Evolutionary conservation across 2,113 vertebrate genomes (phyloP).

Genomic region (Mandrillus leucophaeus): DNA sequence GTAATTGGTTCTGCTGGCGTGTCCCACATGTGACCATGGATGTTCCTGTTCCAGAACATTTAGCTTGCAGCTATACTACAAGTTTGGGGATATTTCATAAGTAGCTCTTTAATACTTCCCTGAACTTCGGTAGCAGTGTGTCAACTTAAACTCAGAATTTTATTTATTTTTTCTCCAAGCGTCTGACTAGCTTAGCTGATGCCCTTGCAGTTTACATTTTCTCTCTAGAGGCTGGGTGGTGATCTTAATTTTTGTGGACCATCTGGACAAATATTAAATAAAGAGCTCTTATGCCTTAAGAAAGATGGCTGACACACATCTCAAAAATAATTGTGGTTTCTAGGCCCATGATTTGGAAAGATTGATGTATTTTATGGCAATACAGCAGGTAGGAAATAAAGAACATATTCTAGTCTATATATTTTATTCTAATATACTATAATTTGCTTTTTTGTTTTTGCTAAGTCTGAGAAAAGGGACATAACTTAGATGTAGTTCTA

Average conservation of each 20-base stretch:
- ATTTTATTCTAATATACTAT: not conserved
- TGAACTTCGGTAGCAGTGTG: not conserved
- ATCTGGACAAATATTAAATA: conserved; percentile 2
- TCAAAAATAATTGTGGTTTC: not conserved
- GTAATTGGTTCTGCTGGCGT: not conserved
- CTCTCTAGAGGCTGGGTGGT: not conserved
- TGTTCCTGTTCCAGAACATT: not conserved
- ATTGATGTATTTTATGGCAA: not conserved
- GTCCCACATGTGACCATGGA: not conserved
- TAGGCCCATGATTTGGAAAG: not conserved
- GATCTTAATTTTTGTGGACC: not conserved
- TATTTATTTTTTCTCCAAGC: not conserved
- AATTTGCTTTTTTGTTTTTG: not conserved
- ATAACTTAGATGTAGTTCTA: not conserved
- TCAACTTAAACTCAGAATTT: not conserved
- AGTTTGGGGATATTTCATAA: not conserved
- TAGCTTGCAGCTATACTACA: not conserved
- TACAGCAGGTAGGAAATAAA: not conserved
- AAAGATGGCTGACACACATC: not conserved
- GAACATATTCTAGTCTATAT: not conserved
- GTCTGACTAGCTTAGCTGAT: not conserved
- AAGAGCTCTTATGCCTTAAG: not conserved
- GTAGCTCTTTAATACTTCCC: not conserved
- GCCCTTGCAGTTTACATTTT: not conserved
- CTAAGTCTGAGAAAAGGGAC: conserved; percentile 16